Conservation (phyloP, 2,888 invertebrate species). For the Apomyelois bistriatella region DNA sequence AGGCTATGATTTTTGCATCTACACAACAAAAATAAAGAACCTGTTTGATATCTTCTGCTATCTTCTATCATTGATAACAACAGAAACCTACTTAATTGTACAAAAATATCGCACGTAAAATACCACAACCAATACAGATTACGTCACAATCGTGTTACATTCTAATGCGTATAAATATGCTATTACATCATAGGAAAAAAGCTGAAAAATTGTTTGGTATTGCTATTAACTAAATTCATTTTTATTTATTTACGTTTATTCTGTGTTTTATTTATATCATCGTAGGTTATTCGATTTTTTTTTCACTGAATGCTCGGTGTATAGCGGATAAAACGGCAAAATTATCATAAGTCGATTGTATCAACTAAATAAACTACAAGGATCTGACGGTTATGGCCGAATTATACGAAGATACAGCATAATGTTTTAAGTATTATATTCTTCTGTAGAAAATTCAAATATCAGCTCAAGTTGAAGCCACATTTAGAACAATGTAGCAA, state of each 20-base stretch:
- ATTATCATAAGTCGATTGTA: slow-evolving; percentile 12
- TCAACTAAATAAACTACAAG: slow-evolving; percentile 1
- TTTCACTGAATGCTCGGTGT: background rate
- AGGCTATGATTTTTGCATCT: no score
- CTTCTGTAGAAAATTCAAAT: slow-evolving; percentile 2
- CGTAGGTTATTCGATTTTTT: background rate
- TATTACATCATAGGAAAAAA: no score
- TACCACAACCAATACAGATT: no score
- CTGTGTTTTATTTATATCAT: background rate
- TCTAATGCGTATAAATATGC: no score
- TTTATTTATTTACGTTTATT: background rate
- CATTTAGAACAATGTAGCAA: background rate
- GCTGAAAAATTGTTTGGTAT: background rate
- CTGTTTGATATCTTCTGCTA: no score
- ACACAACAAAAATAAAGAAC: no score
- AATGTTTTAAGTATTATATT: slow-evolving; percentile 2
- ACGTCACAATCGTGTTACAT: no score
- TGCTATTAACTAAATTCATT: background rate
- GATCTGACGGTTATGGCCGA: slow-evolving; percentile 3
- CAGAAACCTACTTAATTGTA: no score
- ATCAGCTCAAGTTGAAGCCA: background rate
- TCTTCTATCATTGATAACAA: no score
- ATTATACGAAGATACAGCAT: slow-evolving; percentile 3
- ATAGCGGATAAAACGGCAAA: slow-evolving; percentile 4
- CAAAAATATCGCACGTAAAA: no score